phyloP scores from a whole-genome alignment of 2,113 vertebrate genomes.

The Alces alces region DNA sequence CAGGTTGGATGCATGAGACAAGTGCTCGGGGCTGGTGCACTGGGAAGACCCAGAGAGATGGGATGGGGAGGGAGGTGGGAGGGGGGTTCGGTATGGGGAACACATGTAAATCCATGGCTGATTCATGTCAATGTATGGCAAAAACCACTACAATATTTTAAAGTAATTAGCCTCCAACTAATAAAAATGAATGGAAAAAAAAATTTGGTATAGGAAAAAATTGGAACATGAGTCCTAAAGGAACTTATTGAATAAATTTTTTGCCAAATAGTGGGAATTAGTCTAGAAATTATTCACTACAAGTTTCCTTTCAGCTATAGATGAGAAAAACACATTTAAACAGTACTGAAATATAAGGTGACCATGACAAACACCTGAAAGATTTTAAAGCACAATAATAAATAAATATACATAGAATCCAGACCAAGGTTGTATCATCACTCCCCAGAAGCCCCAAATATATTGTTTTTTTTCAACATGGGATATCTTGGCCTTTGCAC shows the following conservation, averaged over 20 bases:
- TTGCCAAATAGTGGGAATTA: not conserved
- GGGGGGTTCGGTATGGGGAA: too few species aligned
- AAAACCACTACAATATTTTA: too few species aligned
- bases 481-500: not conserved
- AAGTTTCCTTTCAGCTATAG: not conserved
- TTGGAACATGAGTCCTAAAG: not conserved
- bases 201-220: not conserved
- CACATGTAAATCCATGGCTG: too few species aligned
- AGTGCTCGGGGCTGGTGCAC: too few species aligned
- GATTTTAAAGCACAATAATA: not conserved
- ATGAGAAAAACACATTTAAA: not conserved
- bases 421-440: not conserved
- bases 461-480: not conserved
- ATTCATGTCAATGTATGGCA: too few species aligned
- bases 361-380: not conserved
- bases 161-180: too few species aligned
- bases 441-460: fast-evolving
- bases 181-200: too few species aligned
- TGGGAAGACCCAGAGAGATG: too few species aligned
- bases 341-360: not conserved
- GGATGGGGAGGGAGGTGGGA: too few species aligned
- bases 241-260: not conserved
- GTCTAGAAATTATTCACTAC: not conserved
- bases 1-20: too few species aligned
- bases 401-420: not conserved